Base-by-base conservation (phyloP, 2,113 vertebrate species). In the Urocitellus parryii region DNA sequence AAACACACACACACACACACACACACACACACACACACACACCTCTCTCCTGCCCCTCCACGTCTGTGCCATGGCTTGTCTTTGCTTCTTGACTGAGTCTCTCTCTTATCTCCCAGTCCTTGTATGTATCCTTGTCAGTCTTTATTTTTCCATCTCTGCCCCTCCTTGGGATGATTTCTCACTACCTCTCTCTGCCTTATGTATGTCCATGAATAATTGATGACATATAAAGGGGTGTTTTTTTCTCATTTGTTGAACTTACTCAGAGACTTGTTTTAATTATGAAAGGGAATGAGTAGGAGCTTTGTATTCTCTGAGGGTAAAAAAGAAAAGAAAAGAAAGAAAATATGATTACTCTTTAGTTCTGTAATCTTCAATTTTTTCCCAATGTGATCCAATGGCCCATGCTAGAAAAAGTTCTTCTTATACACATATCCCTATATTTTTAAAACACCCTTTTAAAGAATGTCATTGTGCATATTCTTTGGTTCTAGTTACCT, bases 401-500 rank as follows among this genome's bases (percentile, higher is more conserved):
- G 89, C 14, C 79, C 74, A 32, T 17, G 24, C 37, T 48, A 94
- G 82, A 79, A 86, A 97, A 77, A 29, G 58, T 79, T 92, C 82
- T 51, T 83, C 79, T 78, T 73, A 86, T 56, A 85, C 72, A 93
- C 53, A 51, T 53, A 80, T 29, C 37, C 87, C n/a, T 34, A 70
- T 34, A 87, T 88, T 87, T 88, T 95, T 80, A 61, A 96, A 89
- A 53, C 37, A 67, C 37, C 86, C 76, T 96, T 45, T 45, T 95
- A 91, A 97, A 97, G 91, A 91, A 89, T 65, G 65, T 86, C 95
- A 97, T 97, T 97, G 96, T 97, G 83, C 58, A 74, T 34, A 48
- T 65, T 63, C 45, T 84, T 90, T 53, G 61, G 48, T 95, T 93
- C 72, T 56, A 79, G 87, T 94, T 96, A 97, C 97, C 96, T 94